Evolutionary conservation across 2,113 vertebrate species (phyloP).

Genomic region (Cyanoramphus novaezelandiae): DNA sequence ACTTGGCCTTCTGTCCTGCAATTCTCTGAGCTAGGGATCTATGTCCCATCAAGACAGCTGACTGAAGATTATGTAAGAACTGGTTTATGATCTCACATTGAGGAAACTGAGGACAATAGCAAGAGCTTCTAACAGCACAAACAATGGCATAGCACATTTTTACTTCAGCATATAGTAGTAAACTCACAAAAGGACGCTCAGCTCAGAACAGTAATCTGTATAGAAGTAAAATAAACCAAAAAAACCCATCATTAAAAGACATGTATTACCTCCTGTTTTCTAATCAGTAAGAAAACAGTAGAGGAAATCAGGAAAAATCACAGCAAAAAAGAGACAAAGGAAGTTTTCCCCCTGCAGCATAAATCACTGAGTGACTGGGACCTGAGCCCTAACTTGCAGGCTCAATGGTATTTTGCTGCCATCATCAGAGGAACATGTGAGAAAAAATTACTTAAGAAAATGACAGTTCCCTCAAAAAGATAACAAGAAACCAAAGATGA

Average conservation of each 20-base stretch:
- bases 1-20: fast-evolving
- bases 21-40: background rate
- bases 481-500: background rate
- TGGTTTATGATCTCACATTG: background rate
- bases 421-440: background rate
- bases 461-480: background rate
- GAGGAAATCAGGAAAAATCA: background rate
- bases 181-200: background rate
- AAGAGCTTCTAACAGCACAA: background rate
- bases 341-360: background rate
- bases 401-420: background rate
- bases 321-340: background rate
- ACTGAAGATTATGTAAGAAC: background rate
- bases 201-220: background rate
- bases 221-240: background rate
- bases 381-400: background rate
- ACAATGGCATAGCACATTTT: background rate
- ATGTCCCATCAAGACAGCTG: background rate
- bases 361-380: background rate
- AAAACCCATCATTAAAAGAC: background rate
- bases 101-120: background rate
- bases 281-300: background rate
- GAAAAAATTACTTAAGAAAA: background rate
- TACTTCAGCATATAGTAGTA: background rate
- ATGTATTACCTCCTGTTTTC: background rate